Evolutionary conservation across 2,113 vertebrate genomes (phyloP), one percentile per base, ranked within the genome.

Genomic region (Trematomus loennbergii): DNA sequence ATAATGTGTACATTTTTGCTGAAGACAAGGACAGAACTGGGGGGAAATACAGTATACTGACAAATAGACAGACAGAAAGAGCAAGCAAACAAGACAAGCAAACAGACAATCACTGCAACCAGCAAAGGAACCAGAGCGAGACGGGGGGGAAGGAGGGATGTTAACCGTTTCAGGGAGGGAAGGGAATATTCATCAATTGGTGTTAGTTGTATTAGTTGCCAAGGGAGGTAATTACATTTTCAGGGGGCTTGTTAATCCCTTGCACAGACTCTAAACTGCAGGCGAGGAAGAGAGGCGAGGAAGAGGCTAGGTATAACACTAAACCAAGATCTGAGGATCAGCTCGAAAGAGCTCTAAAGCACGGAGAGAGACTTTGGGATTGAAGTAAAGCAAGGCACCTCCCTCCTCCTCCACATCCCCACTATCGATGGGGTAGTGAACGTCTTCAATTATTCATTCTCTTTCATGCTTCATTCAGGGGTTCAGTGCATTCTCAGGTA

Each of bases 41-140:
- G 75, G 83, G 63, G 60, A 78, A 70, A 74, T 88, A n/a, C n/a
- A n/a, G n/a, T n/a, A 88, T 91, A 91, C 91, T 92, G 91, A 94
- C 90, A 92, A 88, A 87, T 89, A 93, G 90, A 94, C 91, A 92
- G 89, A 93, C 89, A 89, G 88, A 91, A 89, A 90, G 88, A 78
- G 93, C 93, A 81, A 89, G 88, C 90, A 83, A 89, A 91, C 86
- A 66, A 86, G 89, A 91, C 88, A 77, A 87, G 91, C 89, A 86
- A 83, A 91, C 68, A 85, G 75, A 87, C 90, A 86, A 81, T 84
- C 88, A 92, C 88, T 89, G 82, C 72, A 83, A 87, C 85, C 89
- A 89, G 85, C 78, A 73, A 78, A 87, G 57, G 77, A 89, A 93
- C 79, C 71, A 49, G 73, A 82, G 86, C 57, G 64, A 86, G 91